phyloP scores from a whole-genome alignment of 2,797 vertebrate genomes.

The Gymnodraco acuticeps region DNA sequence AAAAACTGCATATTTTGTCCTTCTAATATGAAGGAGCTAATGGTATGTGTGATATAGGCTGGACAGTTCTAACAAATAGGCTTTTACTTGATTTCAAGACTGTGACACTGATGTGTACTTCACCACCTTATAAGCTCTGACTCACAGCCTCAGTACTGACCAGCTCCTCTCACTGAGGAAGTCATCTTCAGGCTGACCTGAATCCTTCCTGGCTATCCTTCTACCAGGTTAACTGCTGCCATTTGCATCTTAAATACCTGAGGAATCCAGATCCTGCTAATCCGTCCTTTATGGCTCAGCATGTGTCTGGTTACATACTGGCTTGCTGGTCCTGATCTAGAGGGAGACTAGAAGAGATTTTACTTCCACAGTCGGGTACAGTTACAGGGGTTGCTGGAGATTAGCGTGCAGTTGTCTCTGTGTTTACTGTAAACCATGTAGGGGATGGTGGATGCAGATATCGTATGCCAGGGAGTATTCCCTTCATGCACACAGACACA shows the following conservation, averaged over 20 bases:
- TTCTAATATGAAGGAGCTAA: neutral
- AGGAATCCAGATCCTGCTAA: conserved; percentile 43
- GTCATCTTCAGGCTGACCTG: neutral
- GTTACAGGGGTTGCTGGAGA: neutral
- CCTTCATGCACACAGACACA: conserved; percentile 4
- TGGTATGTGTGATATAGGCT: neutral
- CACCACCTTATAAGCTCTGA: neutral
- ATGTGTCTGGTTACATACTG: conserved; percentile 9
- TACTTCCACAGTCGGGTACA: neutral
- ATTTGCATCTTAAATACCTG: conserved; percentile 19
- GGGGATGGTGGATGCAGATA: conserved; percentile 9
- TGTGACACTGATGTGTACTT: conserved; percentile 1
- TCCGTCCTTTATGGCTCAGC: conserved; percentile 26
- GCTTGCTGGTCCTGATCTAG: neutral
- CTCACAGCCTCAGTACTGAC: neutral
- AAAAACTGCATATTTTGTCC: too few species aligned
- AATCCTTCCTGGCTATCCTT: neutral
- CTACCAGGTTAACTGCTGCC: neutral
- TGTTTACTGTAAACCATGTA: conserved; percentile 14
- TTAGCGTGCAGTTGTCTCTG: conserved; percentile 6
- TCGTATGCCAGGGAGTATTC: conserved; percentile 16
- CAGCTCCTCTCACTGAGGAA: too few species aligned
- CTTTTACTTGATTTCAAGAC: neutral
- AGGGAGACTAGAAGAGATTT: neutral
- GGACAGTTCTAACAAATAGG: neutral